Evolutionary conservation across 2,113 vertebrate species (phyloP).

Genomic region (Stictonetta naevosa): DNA sequence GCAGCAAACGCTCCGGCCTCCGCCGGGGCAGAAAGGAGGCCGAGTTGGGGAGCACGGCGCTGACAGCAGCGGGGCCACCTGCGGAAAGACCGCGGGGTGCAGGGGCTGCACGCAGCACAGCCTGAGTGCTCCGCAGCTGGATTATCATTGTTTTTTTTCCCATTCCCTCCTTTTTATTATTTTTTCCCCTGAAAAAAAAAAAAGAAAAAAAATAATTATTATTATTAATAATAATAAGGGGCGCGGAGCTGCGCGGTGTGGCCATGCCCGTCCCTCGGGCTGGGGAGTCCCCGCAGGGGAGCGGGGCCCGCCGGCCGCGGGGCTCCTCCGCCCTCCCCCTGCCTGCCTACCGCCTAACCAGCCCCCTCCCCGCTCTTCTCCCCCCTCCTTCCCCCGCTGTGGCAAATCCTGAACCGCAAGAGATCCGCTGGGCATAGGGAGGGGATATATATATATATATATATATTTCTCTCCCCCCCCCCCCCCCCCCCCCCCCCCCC

Average conservation of each 20-base stretch:
- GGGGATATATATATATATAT: slow-evolving; percentile 11
- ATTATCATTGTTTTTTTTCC: too few species aligned
- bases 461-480: not conserved
- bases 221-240: not conserved
- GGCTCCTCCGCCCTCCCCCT: slow-evolving; percentile 1
- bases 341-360: not conserved
- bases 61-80: slow-evolving; percentile 45
- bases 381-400: slow-evolving; percentile 52
- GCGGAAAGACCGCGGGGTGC: not conserved
- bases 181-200: too few species aligned
- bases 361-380: not conserved
- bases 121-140: not conserved
- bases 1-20: not conserved
- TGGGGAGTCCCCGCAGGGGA: slow-evolving; percentile 14
- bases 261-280: not conserved
- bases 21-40: not conserved
- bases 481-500: not conserved
- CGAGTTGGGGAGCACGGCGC: slow-evolving; percentile 35
- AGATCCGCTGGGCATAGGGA: slow-evolving; percentile 72
- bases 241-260: not conserved
- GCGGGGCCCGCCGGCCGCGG: not conserved
- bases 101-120: not conserved
- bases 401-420: slow-evolving; percentile 67
- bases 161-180: not conserved
- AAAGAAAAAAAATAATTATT: not conserved